phyloP scores from a whole-genome alignment of 1,140 invertebrate species.

The Charaxes varanes region DNA sequence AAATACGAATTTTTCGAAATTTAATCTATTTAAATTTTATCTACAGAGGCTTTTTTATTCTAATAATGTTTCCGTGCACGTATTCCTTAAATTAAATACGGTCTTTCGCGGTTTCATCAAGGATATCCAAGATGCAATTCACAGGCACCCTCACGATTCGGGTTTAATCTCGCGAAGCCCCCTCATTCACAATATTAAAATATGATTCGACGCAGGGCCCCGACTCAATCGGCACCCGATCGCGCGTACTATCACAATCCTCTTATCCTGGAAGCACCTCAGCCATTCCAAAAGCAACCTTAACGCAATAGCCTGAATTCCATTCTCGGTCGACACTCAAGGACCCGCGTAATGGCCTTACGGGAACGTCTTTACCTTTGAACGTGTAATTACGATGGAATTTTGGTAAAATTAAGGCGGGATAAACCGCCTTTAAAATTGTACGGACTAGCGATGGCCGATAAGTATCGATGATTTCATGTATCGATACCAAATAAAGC shows the following conservation, averaged over 20 bases:
- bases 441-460: too few relatives aligned
- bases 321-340: constrained; percentile 19
- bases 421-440: constrained; percentile 34
- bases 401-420: constrained; percentile 59
- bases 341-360: constrained; percentile 27
- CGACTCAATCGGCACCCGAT: constrained; percentile 60
- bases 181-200: constrained; percentile 67
- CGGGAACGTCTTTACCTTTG: constrained; percentile 50
- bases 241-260: constrained; percentile 63
- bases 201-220: constrained; percentile 48
- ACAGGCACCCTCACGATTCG: constrained; percentile 28
- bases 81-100: too few relatives aligned
- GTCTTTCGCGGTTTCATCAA: too few relatives aligned
- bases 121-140: constrained; percentile 2
- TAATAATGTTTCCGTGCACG: too few relatives aligned
- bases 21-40: too few relatives aligned
- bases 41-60: too few relatives aligned
- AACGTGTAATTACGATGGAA: constrained; percentile 61
- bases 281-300: constrained; percentile 24
- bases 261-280: constrained; percentile 37
- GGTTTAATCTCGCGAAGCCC: constrained; percentile 60
- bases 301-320: constrained; percentile 19
- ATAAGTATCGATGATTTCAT: too few relatives aligned
- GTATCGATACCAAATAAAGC: too few relatives aligned
- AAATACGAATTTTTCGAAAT: too few relatives aligned